Conservation (phyloP, 2,888 invertebrate genomes). For the Cephus sareptanus region DNA sequence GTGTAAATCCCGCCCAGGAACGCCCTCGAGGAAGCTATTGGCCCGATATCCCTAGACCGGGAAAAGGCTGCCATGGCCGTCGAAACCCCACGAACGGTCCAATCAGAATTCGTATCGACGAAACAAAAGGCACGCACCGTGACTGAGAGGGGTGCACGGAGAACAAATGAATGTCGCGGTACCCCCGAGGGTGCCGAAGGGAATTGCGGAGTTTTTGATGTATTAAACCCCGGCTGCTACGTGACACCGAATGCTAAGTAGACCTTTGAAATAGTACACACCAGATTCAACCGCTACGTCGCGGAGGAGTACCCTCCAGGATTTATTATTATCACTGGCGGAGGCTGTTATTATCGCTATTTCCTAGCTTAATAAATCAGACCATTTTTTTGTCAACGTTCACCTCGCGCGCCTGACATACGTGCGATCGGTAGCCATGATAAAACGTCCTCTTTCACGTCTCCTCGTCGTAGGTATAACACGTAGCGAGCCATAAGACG, state of each 20-base stretch:
- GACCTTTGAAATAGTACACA: constrained; percentile 57
- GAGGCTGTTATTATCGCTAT: constrained; percentile 14
- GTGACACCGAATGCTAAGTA: constrained; percentile 66
- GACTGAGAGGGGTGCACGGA: constrained; percentile 24
- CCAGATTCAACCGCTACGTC: constrained; percentile 31
- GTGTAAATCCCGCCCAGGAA: constrained; percentile 58
- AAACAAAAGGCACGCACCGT: constrained; percentile 49
- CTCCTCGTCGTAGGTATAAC: neutral
- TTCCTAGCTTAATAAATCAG: constrained; percentile 42
- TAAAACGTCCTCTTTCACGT: neutral
- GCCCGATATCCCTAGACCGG: constrained; percentile 59
- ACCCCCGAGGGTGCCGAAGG: constrained; percentile 28
- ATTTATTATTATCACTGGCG: constrained; percentile 21
- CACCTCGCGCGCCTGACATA: neutral
- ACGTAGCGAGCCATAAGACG: neutral
- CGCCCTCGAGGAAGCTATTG: constrained; percentile 64
- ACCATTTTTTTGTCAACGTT: constrained; percentile 19
- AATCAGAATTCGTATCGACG: constrained; percentile 54
- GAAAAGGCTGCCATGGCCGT: constrained; percentile 63
- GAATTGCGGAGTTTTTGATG: constrained; percentile 59
- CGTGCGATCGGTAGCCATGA: neutral
- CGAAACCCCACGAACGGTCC: constrained; percentile 56
- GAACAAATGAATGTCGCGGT: constrained; percentile 28
- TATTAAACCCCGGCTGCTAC: constrained; percentile 64
- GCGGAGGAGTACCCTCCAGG: constrained; percentile 16